Evolutionary conservation across 2,797 vertebrate genomes (phyloP).

Genomic region (Brotula barbata): DNA sequence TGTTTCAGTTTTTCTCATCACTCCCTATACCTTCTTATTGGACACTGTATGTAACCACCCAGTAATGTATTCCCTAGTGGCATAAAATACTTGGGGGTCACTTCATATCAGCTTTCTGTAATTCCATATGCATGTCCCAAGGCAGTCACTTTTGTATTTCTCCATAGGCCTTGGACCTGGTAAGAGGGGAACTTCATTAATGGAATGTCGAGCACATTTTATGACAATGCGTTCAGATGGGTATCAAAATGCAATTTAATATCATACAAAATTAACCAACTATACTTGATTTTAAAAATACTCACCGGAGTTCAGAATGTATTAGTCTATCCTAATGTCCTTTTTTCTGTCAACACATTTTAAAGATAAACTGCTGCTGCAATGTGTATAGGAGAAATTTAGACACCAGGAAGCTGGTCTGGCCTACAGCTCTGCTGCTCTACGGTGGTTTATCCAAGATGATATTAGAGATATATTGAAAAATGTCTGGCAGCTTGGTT

Average conservation of each 20-base stretch:
- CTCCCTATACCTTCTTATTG: slow-evolving; percentile 35
- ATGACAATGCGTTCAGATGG: too few species aligned
- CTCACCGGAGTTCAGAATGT: too few species aligned
- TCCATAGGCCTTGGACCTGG: neutral
- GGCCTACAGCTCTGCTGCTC: neutral
- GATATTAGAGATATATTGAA: neutral
- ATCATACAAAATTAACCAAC: too few species aligned
- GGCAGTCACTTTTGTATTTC: neutral
- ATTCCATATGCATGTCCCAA: neutral
- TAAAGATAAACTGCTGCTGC: neutral
- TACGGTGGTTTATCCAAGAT: neutral
- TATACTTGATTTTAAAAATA: too few species aligned
- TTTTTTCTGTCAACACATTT: too few species aligned
- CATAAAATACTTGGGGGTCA: slow-evolving; percentile 48
- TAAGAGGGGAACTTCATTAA: neutral
- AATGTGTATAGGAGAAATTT: too few species aligned
- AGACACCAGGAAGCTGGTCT: neutral
- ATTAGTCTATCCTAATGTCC: too few species aligned
- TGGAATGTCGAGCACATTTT: neutral
- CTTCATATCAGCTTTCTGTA: slow-evolving; percentile 6
- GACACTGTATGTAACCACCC: slow-evolving; percentile 34
- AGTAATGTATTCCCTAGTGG: slow-evolving; percentile 3
- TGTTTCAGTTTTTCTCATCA: slow-evolving; percentile 34
- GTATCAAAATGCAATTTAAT: too few species aligned
- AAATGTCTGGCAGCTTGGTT: neutral